Percentiles rank a stretch among this genome's conserved stretches.
phyloP scores from a whole-genome alignment of 92 coral and sea anemone genomes.

The Heteractis magnifica region DNA sequence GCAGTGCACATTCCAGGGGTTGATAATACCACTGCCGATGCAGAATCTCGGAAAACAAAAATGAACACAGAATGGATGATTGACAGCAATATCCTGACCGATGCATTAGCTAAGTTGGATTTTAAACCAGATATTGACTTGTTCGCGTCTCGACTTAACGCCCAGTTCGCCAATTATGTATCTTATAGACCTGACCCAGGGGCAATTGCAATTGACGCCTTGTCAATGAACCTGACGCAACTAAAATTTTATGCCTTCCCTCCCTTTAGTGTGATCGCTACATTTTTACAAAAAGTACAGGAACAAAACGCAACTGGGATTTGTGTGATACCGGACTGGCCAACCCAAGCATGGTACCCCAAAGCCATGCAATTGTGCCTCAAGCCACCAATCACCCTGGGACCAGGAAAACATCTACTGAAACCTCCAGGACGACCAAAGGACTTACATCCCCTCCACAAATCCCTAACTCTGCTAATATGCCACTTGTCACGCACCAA shows the following conservation, averaged over 20 bases:
- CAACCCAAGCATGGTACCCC: conserved; percentile 32
- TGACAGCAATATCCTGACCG: too few species aligned
- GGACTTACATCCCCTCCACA: conserved; percentile 31
- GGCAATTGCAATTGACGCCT: too few species aligned
- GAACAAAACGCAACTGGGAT: conserved; percentile 22
- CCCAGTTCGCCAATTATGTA: too few species aligned
- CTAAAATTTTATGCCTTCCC: background rate
- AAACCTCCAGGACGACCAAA: conserved; percentile 2
- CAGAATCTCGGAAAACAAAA: conserved; percentile 28
- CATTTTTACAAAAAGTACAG: conserved; percentile 6
- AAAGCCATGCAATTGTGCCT: conserved; percentile 15
- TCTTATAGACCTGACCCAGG: too few species aligned
- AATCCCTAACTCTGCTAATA: conserved; percentile 24
- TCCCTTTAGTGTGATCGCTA: conserved; percentile 36
- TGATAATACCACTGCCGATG: conserved; percentile 34
- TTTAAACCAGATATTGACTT: too few species aligned
- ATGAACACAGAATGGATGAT: too few species aligned
- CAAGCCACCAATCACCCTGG: background rate
- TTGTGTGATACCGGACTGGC: conserved; percentile 27
- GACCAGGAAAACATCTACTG: background rate
- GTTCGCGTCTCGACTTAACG: too few species aligned
- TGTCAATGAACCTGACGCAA: too few species aligned
- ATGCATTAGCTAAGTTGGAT: too few species aligned
- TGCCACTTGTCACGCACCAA: conserved; percentile 47
- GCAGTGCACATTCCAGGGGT: conserved; percentile 51